These are phyloP conservation scores for Caerostris darwini DNA, from an alignment of 1,140 invertebrate species.

Conservation along the genomic window DNA sequence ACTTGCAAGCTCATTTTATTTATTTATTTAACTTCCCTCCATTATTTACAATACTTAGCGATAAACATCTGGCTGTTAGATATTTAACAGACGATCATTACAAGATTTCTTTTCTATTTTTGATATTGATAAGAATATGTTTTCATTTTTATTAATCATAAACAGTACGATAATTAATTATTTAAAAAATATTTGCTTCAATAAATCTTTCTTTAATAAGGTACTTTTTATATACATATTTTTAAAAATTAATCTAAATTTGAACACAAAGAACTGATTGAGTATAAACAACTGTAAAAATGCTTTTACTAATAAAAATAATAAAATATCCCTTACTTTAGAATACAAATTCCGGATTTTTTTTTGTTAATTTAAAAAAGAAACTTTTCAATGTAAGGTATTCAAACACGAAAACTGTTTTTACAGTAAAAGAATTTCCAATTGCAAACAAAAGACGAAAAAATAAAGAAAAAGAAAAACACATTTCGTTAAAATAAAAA, in stretches of 20 bases:
- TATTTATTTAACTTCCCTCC: too few relatives aligned
- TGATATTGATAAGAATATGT: too few relatives aligned
- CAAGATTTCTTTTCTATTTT: too few relatives aligned
- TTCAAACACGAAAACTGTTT: neutral
- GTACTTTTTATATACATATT: neutral
- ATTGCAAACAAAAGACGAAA: neutral
- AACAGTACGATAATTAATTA: too few relatives aligned
- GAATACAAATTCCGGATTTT: neutral
- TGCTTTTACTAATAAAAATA: neutral
- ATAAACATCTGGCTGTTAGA: too few relatives aligned
- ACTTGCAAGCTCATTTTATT: too few relatives aligned
- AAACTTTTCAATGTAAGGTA: neutral
- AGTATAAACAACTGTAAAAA: neutral
- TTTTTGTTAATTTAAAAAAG: neutral
- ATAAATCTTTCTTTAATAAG: neutral
- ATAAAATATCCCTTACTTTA: neutral
- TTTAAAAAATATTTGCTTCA: neutral
- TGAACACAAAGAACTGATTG: neutral
- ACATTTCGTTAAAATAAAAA: neutral
- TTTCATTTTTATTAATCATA: too few relatives aligned
- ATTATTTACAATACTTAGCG: too few relatives aligned
- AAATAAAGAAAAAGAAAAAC: neutral
- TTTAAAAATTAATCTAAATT: neutral
- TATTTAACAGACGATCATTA: too few relatives aligned
- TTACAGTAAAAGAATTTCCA: neutral